phyloP scores from a whole-genome alignment of 1,140 invertebrate species.

The Neoseiulus cucumeris region DNA sequence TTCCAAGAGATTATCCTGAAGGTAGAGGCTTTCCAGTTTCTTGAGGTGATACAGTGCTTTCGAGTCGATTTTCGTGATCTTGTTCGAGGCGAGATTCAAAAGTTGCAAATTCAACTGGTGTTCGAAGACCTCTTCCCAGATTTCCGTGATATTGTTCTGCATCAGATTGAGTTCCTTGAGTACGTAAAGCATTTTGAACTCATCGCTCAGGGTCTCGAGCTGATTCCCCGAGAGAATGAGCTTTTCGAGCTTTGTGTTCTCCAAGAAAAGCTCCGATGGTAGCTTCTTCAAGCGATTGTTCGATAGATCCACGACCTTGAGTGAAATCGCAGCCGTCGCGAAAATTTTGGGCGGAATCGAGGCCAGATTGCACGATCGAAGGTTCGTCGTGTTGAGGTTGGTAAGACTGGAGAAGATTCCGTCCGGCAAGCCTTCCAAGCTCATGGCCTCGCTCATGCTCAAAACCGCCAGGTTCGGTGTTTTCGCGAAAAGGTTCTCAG shows the following conservation, averaged over 20 bases:
- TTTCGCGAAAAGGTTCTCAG: background rate
- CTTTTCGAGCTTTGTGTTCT: slow-evolving; percentile 14
- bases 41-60: slow-evolving; percentile 15
- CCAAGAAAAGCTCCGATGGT: slow-evolving; percentile 14
- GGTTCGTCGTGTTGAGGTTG: background rate
- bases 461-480: background rate
- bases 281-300: slow-evolving; percentile 18
- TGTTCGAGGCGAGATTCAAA: slow-evolving; percentile 15
- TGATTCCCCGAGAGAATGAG: slow-evolving; percentile 17
- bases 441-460: background rate
- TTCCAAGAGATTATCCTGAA: slow-evolving; percentile 17
- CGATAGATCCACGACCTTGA: slow-evolving; percentile 19
- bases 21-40: slow-evolving; percentile 16
- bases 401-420: background rate
- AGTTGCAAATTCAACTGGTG: slow-evolving; percentile 14
- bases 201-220: slow-evolving; percentile 15
- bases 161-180: slow-evolving; percentile 18
- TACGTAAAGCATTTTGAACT: slow-evolving; percentile 12
- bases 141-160: slow-evolving; percentile 14
- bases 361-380: background rate
- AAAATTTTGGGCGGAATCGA: background rate
- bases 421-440: background rate
- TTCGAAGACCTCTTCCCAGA: slow-evolving; percentile 14
- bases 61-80: slow-evolving; percentile 13
- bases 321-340: background rate